Conservation (phyloP, 2,113 vertebrate genomes). For the Hypocryptadius cinnamomeus region DNA sequence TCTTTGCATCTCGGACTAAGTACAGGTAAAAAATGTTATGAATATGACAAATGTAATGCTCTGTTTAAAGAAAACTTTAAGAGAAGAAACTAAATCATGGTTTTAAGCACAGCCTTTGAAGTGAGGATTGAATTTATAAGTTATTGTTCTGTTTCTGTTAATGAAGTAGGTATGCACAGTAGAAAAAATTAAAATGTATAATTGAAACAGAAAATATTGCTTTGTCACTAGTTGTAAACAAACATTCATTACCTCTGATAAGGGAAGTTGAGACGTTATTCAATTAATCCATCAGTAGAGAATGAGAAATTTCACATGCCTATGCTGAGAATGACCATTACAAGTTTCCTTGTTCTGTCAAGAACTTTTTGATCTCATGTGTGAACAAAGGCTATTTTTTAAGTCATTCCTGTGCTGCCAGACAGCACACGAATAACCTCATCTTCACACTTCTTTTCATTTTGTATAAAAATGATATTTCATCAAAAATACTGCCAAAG, state of each 20-base stretch:
- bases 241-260: background rate
- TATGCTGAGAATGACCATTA: background rate
- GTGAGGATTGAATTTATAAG: background rate
- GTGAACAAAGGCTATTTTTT: background rate
- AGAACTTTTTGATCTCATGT: background rate
- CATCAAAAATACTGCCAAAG: background rate
- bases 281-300: background rate
- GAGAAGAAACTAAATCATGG: background rate
- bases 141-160: background rate
- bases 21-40: background rate
- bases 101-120: background rate
- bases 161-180: background rate
- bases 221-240: background rate
- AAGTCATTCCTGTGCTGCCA: background rate
- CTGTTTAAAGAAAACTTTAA: background rate
- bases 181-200: background rate
- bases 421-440: background rate
- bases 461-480: background rate
- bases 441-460: background rate
- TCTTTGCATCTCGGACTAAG: background rate
- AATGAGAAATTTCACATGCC: background rate
- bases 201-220: background rate
- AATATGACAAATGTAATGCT: background rate
- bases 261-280: background rate
- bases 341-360: background rate